phyloP scores from a whole-genome alignment of 2,888 invertebrate genomes.

The Neocrepidodera transversa region DNA sequence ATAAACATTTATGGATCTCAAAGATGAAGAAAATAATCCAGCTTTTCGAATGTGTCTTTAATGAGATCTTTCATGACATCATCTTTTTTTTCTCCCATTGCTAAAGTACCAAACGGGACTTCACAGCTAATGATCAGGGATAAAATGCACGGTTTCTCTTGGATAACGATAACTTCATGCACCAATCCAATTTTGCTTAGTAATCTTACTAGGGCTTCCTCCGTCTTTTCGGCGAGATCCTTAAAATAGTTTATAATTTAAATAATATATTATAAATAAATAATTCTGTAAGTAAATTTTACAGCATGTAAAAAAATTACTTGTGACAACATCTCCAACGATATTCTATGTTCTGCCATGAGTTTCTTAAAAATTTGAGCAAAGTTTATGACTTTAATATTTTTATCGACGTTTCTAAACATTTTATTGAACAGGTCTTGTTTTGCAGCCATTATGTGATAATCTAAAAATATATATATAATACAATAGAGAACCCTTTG shows the following conservation, averaged over 20 bases:
- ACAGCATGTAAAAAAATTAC: constrained; percentile 36
- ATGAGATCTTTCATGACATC: constrained; percentile 36
- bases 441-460: constrained; percentile 27
- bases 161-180: constrained; percentile 40
- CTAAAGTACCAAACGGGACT: constrained; percentile 46
- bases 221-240: constrained; percentile 43
- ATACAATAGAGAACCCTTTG: too few relatives aligned
- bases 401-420: constrained; percentile 42
- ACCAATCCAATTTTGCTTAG: constrained; percentile 45
- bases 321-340: constrained; percentile 42
- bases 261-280: neutral
- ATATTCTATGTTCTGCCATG: constrained; percentile 45
- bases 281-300: neutral
- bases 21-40: constrained; percentile 32
- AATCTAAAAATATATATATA: too few relatives aligned
- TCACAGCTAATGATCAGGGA: constrained; percentile 46
- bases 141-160: constrained; percentile 42
- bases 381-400: constrained; percentile 47
- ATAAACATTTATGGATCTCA: neutral
- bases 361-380: constrained; percentile 45
- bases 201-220: constrained; percentile 44
- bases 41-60: constrained; percentile 36
- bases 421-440: constrained; percentile 41
- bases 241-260: constrained; percentile 42
- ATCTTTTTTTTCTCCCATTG: constrained; percentile 31